phyloP scores from a whole-genome alignment of 2,113 vertebrate genomes.

The Columba janthina region DNA sequence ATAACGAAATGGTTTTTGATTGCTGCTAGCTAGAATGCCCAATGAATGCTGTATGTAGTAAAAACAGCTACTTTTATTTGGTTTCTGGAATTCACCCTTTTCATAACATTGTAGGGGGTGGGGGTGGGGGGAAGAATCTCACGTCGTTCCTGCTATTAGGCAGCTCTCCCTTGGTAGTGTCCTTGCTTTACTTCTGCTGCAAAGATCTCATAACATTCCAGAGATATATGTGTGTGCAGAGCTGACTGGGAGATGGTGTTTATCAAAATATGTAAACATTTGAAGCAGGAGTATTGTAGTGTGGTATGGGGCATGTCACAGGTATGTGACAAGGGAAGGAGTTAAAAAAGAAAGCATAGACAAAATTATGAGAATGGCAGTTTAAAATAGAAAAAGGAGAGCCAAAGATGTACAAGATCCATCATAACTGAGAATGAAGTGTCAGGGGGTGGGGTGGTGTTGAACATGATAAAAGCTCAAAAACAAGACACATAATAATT shows the following conservation, averaged over 20 bases:
- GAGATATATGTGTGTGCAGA: not conserved
- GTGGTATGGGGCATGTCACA: not conserved
- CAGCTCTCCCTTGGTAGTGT: not conserved
- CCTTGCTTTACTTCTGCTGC: not conserved
- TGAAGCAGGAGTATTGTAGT: not conserved
- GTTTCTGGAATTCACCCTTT: not conserved
- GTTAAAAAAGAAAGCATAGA: not conserved
- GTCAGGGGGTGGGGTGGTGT: accelerated
- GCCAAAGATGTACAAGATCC: not conserved
- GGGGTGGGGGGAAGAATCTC: not conserved
- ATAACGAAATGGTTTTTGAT: not conserved
- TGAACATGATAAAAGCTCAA: not conserved
- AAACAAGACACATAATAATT: not conserved
- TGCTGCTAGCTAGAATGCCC: not conserved
- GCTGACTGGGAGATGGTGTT: not conserved
- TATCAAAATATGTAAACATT: not conserved
- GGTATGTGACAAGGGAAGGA: not conserved
- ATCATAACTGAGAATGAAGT: accelerated
- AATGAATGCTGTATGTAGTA: not conserved
- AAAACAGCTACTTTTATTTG: not conserved
- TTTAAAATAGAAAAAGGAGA: not conserved
- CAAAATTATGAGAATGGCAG: not conserved
- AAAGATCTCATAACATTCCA: not conserved
- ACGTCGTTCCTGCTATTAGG: not conserved
- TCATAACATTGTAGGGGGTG: not conserved